Base-by-base conservation (phyloP, 2,888 invertebrate genomes). In the Lochmaea capreae region DNA sequence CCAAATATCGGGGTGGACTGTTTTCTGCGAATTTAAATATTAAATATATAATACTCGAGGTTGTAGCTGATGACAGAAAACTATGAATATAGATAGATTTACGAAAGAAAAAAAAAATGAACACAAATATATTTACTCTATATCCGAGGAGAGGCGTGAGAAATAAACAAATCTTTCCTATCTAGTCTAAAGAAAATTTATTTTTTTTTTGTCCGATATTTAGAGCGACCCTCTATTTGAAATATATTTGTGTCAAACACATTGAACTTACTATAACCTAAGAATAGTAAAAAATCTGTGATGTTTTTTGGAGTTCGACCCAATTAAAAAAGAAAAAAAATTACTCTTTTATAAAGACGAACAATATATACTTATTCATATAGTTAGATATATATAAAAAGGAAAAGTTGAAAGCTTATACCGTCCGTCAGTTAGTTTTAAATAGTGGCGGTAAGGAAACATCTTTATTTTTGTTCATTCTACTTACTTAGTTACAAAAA, bases 281-380 rank as follows among this genome's bases (percentile, higher is more conserved):
- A 81, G 81, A 81, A 78, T 79, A 80, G 81, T 80, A 81, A 80
- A 77, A 80, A 81, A 80, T 81, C 81, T 81, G 81, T 81, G 81
- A 81, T 81, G 81, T 81, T 79, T 78, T 76, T 78, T 78, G 79
- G 78, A 78, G 78, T 78, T 76, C 74, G 73, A 79, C 79, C 74
- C 77, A 78, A 78, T 75, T 76, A 72, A 78, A 77, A 77, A 73
- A 72, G 58, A 67, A 71, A 65, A 42, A 33, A 46, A 68, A 67
- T 65, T 74, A 71, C 74, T 67, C 72, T 74, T 76, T 76, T 76
- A 68, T 74, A 72, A 73, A 68, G 73, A 70, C 66, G 66, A 76
- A 73, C 68, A 76, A 76, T 58, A 33, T 33, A 33, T 5, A 63
- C 70, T 52, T 74, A 52, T 58, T 70, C 65, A 58, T 76, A 65